phyloP scores from a whole-genome alignment of 2,113 vertebrate genomes.

The Lipophrys pholis region DNA sequence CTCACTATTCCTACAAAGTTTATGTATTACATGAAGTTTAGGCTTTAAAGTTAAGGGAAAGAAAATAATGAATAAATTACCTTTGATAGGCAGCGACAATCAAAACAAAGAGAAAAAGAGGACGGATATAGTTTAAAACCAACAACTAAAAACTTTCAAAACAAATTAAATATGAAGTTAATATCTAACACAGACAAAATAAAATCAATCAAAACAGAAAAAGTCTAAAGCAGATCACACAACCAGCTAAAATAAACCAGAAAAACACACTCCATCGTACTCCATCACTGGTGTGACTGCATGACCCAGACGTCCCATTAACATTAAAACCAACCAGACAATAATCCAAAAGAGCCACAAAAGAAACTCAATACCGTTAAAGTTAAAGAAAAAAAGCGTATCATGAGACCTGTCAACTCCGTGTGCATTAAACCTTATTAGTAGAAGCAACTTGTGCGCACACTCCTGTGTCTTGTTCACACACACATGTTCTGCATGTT shows the following conservation, averaged over 20 bases:
- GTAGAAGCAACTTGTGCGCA: conserved; percentile 55
- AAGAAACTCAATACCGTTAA: neutral
- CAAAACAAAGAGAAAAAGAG: too few species aligned
- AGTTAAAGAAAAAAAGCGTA: conserved; percentile 1
- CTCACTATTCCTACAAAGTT: neutral
- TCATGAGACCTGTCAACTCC: conserved; percentile 42
- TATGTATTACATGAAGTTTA: too few species aligned
- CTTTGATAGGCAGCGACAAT: too few species aligned
- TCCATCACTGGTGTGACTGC: neutral
- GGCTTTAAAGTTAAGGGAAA: too few species aligned
- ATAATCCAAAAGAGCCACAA: neutral
- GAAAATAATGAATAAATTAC: too few species aligned
- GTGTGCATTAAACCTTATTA: conserved; percentile 48
- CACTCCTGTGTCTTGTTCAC: conserved; percentile 63
- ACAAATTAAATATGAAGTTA: too few species aligned
- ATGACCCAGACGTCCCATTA: neutral
- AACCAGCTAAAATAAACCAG: too few species aligned
- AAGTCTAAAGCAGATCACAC: too few species aligned
- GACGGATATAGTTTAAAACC: too few species aligned
- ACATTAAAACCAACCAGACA: neutral
- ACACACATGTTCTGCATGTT: conserved; percentile 65
- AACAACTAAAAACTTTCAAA: too few species aligned
- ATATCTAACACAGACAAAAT: too few species aligned
- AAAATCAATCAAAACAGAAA: too few species aligned
- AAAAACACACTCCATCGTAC: neutral